Evolutionary conservation across 2,888 invertebrate species (phyloP), one percentile per base, ranked within the genome.

Genomic region (Amblyjoppa proteus): DNA sequence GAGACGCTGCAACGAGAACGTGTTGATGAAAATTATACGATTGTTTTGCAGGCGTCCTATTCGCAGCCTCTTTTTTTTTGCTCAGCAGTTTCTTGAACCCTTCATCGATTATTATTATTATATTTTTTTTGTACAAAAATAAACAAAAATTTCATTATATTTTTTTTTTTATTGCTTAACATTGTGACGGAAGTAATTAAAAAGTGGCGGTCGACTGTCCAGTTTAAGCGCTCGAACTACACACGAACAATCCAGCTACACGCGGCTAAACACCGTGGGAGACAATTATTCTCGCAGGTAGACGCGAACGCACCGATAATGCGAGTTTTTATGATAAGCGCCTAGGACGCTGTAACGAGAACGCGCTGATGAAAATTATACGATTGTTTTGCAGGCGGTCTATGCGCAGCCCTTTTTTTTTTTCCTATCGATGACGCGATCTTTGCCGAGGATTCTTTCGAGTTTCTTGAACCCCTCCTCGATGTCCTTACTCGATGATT

Each of bases 101-200:
- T 41, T 41, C 1, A 25, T n/a, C 25, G 56, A 56, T 56, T 0
- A 56, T 25, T 56, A 25, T 56, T 56, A 25, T 20, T 25, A 25
- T 25, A 25, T 20, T 7, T 25, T 56, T 56, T 56, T 51, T 4
- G 13, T 5, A 34, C 5, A 34, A 34, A 0, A 6, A 34, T 34
- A 34, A 34, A 34, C 0, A 34, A 34, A 34, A 34, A 34, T 34
- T 5, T 34, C 6, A 34, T 34, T 34, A 34, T 0, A 6, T 41
- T 9, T 11, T 38, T 38, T 38, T 41, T 41, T 11, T 41, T 6
- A 88, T 85, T 87, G 89, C 89, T 90, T 89, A 88, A 88, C 90
- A 91, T 90, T 91, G 91, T 91, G 89, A 89, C 85, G 88, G 88
- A 58, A 89, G 85, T 90, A 89, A 88, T 90, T 90, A 89, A 88